phyloP scores from a whole-genome alignment of 2,113 vertebrate species.

The Sinocyclocheilus rhinocerous region DNA sequence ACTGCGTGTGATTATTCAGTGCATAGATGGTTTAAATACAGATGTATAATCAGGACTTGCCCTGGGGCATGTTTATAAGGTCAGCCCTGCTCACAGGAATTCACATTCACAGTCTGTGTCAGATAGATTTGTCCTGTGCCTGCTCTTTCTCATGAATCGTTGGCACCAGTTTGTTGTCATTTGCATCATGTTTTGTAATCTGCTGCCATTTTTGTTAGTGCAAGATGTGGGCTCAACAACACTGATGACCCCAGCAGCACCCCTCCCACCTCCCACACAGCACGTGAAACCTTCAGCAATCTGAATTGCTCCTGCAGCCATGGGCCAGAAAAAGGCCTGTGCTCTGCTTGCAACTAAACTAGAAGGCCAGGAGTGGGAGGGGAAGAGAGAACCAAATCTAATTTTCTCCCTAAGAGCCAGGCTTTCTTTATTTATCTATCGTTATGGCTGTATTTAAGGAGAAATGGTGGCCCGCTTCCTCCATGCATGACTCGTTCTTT shows the following conservation, averaged over 20 bases:
- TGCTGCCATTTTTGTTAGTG: background rate
- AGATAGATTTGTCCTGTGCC: background rate
- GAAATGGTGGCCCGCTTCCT: background rate
- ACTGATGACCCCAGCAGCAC: constrained; percentile 5
- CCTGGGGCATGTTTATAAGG: constrained; percentile 14
- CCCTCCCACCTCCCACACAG: background rate
- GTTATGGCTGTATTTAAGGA: constrained; percentile 34
- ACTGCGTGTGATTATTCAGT: background rate
- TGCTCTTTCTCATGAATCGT: background rate
- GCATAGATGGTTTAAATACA: background rate
- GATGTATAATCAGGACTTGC: background rate
- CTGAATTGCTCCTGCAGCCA: constrained; percentile 17
- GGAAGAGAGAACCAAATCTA: constrained; percentile 41
- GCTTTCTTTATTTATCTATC: constrained; percentile 49
- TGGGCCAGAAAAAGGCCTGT: constrained; percentile 24
- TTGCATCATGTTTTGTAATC: background rate
- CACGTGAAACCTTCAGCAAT: constrained; percentile 27
- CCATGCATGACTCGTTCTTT: constrained; percentile 23
- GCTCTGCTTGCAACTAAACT: constrained; percentile 43
- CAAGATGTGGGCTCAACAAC: constrained; percentile 12
- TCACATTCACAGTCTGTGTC: background rate
- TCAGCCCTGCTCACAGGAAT: background rate
- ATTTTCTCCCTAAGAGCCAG: constrained; percentile 46
- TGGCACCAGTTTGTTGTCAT: background rate
- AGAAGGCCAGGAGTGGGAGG: constrained; percentile 39